Conservation (phyloP, 1,140 invertebrate genomes). For the Pseudomyrmex flavicornis region DNA sequence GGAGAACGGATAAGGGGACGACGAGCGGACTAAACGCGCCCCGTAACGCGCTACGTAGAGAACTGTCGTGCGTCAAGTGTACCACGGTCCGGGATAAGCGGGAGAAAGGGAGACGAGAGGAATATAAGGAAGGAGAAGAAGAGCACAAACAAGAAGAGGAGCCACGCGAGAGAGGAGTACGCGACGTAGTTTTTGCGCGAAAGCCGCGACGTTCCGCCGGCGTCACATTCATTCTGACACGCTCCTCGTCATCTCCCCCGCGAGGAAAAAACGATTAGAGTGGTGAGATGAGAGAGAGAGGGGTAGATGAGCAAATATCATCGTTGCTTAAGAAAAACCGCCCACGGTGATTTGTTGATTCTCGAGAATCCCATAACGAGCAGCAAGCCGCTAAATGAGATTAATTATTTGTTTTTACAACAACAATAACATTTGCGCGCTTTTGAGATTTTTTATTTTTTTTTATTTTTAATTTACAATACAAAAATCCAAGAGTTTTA, state of each 20-base stretch:
- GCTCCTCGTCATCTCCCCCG: constrained; percentile 67
- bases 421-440: no score
- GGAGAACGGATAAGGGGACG: constrained; percentile 62
- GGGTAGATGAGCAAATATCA: constrained; percentile 44
- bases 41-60: constrained; percentile 62
- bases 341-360: constrained; percentile 24
- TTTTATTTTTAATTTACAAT: no score
- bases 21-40: constrained; percentile 61
- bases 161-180: constrained; percentile 76
- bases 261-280: no score
- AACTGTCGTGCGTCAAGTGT: constrained; percentile 72
- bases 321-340: constrained; percentile 30
- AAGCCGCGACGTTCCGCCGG: constrained; percentile 76
- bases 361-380: neutral
- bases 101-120: constrained; percentile 52
- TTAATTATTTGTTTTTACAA: no score
- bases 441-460: no score
- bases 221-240: constrained; percentile 79
- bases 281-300: neutral
- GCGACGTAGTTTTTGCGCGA: constrained; percentile 76
- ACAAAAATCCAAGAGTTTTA: no score
- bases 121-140: constrained; percentile 60
- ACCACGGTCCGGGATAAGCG: constrained; percentile 61
- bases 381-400: neutral
- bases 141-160: constrained; percentile 69